Percentiles rank a stretch among this genome's conserved stretches.
These are phyloP conservation scores for Sinella curviseta DNA, from an alignment of 1,140 invertebrate genomes.

Conservation along the genomic window DNA sequence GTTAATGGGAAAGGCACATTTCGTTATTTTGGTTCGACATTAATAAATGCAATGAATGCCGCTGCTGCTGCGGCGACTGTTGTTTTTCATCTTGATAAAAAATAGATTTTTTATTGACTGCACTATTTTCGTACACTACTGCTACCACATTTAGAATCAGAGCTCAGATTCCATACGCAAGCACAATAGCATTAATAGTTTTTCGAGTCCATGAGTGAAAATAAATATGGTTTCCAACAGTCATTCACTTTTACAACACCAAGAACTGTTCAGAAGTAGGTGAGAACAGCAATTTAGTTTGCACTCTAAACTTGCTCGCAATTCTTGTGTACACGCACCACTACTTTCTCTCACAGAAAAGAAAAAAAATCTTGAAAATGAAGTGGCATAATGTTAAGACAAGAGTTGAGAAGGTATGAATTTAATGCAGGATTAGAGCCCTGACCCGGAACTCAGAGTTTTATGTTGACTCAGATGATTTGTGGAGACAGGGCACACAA, in stretches of 20 bases:
- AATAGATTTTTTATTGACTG: no score
- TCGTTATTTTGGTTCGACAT: no score
- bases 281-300: conserved; percentile 12
- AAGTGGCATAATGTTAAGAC: no score
- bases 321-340: not conserved
- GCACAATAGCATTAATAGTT: no score
- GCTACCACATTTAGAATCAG: no score
- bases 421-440: not conserved
- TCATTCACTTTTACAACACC: not conserved
- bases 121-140: no score
- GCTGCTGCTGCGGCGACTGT: no score
- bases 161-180: no score
- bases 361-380: not conserved
- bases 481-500: not conserved
- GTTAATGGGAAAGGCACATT: no score
- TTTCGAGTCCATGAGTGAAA: not conserved
- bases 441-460: conserved; percentile 7
- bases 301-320: not conserved
- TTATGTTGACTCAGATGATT: conserved; percentile 4
- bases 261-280: not conserved
- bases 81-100: no score
- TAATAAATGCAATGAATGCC: no score
- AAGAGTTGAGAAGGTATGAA: no score
- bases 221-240: not conserved
- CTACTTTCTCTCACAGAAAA: not conserved